Base-by-base conservation (phyloP, 2,113 vertebrate genomes). In the Xiphorhynchus elegans region DNA sequence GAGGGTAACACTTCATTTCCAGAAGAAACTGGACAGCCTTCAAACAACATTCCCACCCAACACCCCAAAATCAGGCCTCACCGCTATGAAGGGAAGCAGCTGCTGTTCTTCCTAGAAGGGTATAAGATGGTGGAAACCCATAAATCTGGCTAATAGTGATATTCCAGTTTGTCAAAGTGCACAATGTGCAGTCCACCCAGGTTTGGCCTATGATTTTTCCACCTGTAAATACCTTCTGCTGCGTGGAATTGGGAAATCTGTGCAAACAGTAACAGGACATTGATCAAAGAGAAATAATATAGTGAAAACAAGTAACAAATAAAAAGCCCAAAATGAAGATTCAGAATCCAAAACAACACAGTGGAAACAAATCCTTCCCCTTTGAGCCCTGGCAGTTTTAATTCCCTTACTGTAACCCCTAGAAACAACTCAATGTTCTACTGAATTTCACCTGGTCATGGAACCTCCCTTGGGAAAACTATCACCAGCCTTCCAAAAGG, bases 181-280 rank as follows among this genome's bases (percentile, higher is more conserved):
- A 28, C 47, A 47, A 4, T n/a, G 42, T 9, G 5, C 2, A 5
- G 25, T 24, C 44, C 6, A 14, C 21, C 4, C 8, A 28, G 10
- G 11, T 14, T 24, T 26, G 28, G 24, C 24, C 9, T 31, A 7
- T 31, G 28, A 2, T 39, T 52, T 25, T 62, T 35, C n/a, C 11
- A 35, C 31, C 25, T 47, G 15, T 37, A 50, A 55, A 31, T 13
- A 20, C 5, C 5, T 69, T 46, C 46, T 5, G 19, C 7, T 0
- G 0, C 2, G 10, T 39, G 47, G n/a, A 52, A 42, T 1, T 17
- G 15, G 40, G 67, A 63, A 72, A 44, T 25, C 7, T 3, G 1
- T 49, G 67, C 52, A 47, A 35, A 31, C 12, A 53, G 14, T 47
- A 44, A 10, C 2, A 52, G 29, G 20, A 62, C 42, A 35, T 9